Evolutionary conservation across 2,888 invertebrate genomes (phyloP), one percentile per base, ranked within the genome.

Genomic region (Phengaris alcon): DNA sequence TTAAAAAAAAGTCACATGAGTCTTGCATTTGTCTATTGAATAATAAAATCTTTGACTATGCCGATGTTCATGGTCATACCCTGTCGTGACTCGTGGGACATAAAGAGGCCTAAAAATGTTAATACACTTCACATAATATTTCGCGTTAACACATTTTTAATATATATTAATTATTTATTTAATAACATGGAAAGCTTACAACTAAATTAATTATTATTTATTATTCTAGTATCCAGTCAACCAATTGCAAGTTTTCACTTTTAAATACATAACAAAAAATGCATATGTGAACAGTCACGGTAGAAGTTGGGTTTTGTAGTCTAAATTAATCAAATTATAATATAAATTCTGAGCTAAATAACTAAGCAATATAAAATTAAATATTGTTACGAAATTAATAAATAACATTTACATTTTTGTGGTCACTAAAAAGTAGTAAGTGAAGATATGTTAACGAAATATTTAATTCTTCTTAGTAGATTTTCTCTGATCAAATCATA

Each of bases 361-460:
- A n/a, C 22, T 52, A 35, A 72, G 54, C 72, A 54, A 72, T 13
- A 35, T 52, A 72, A 9, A 22, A 22, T 70, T 70, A 35, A 48
- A 70, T 70, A 70, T 69, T 70, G 22, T 22, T 54, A 35, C 35
- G 12, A 52, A 35, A 9, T 10, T 7, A 22, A 64, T 64, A 10
- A 52, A 13, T 51, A 6, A 35, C 54, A 35, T 72, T 7, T 8
- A 48, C 15, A 51, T 7, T 52, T 4, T 35, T 48, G 48, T 15
- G 52, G 52, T 72, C 72, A 54, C 70, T 51, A 70, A 22, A 22
- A 10, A 70, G 9, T 70, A 52, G 8, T 13, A 64, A 22, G 10
- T 64, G 52, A 52, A 6, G 64, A 57, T 15, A 9, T 22, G 59
- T 64, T 64, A 35, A 35, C 35, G 64, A 35, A 64, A 35, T 64